Base-by-base conservation (phyloP, 1,140 invertebrate genomes). In the Wasmannia auropunctata region DNA sequence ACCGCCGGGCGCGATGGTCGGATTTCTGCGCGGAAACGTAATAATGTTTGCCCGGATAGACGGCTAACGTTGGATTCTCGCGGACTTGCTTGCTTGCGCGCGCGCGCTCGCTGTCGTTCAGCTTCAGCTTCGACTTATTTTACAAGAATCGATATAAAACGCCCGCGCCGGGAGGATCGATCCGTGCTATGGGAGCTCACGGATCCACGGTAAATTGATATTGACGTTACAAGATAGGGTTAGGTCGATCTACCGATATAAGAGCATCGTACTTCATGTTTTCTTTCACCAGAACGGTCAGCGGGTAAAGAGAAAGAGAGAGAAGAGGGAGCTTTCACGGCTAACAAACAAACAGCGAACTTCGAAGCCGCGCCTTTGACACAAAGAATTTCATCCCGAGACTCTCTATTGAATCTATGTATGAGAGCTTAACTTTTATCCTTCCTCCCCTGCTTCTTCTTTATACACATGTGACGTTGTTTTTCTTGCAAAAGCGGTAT, bases 101-200 rank as follows among this genome's bases (percentile, higher is more conserved):
- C 16, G n/a, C n/a, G 34, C 62, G 62, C 16, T 19, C 28, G 37
- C 56, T 69, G 88, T 86, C 88, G 77, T 77, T 86, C 84, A 58
- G 37, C 83, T 77, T 86, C 84, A 58, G 37, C 83, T 86, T 88
- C 74, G 74, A 90, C 83, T 90, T 90, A 88, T 91, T 90, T 90
- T 85, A 87, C 65, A 87, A 62, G 88, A 88, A 85, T 91, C 86
- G 89, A 91, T 91, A 91, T 91, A 85, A n/a, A 77, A 54, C 81
- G 72, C 54, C n/a, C n/a, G n/a, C n/a, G n/a, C n/a, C n/a, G n/a
- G n/a, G 79, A 76, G 31, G 86, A 84, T 87, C 88, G 87, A 86
- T 90, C 28, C 58, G 25, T 25, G 67, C 8, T 28, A 51, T 19
- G 34, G 34, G 43, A 70, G 31, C 49, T 58, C 63, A 62, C 83